These are phyloP conservation scores for Rhabdomys dilectus DNA, from an alignment of 2,113 vertebrate species.

Conservation along the genomic window DNA sequence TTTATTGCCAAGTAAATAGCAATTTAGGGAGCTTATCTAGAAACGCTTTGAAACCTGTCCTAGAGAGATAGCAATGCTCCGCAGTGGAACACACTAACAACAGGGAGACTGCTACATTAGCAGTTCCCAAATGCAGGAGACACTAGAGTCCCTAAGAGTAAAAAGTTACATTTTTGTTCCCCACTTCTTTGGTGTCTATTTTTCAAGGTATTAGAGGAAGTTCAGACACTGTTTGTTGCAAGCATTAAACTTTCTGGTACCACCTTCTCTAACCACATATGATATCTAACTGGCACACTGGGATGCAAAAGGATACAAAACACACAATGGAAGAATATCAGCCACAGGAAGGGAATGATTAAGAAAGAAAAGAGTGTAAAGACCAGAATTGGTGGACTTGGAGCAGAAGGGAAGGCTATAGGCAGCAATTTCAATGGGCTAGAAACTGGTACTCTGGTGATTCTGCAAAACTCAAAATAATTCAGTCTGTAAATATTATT, in stretches of 20 bases:
- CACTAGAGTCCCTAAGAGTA: neutral
- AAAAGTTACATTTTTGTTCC: neutral
- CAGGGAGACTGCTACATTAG: neutral
- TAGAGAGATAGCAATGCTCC: neutral
- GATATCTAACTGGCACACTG: neutral
- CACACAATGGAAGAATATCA: neutral
- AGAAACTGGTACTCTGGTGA: neutral
- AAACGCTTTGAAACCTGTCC: neutral
- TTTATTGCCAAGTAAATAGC: neutral
- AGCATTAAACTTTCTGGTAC: conserved; percentile 75
- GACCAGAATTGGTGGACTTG: neutral
- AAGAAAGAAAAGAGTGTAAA: neutral
- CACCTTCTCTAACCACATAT: conserved; percentile 51
- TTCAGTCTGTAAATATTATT: neutral
- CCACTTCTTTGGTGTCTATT: neutral
- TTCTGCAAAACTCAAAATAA: neutral
- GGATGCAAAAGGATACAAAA: neutral
- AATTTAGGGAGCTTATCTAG: neutral
- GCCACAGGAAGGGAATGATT: conserved; percentile 66
- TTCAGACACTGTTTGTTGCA: conserved; percentile 65
- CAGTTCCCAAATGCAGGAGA: neutral
- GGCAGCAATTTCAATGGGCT: neutral
- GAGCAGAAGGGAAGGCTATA: neutral
- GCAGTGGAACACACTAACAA: neutral
- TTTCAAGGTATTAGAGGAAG: neutral